phyloP scores from a whole-genome alignment of 2,797 vertebrate species.

The Chaenodraco wilsoni region DNA sequence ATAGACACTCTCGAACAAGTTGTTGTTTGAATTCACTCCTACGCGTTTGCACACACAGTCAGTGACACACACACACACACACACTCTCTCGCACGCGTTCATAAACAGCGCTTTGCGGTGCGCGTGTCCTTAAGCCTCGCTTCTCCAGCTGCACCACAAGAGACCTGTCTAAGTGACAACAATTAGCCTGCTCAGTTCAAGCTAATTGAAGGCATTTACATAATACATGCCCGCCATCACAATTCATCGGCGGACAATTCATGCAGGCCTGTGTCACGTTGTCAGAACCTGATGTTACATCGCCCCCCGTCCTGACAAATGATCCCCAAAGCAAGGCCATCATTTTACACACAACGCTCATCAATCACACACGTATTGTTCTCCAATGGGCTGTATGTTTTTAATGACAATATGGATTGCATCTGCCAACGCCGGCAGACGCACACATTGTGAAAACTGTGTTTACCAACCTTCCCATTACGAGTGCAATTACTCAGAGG shows the following conservation, averaged over 20 bases:
- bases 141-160: conserved; percentile 63
- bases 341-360: conserved; percentile 52
- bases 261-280: conserved; percentile 61
- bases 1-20: conserved; percentile 29
- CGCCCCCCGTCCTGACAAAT: conserved; percentile 30
- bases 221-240: conserved; percentile 70
- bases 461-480: conserved; percentile 73
- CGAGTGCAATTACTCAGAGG: conserved; percentile 75
- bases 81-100: neutral
- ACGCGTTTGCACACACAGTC: neutral
- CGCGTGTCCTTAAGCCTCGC: conserved; percentile 45
- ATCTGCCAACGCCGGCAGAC: conserved; percentile 65
- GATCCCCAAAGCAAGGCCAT: conserved; percentile 51
- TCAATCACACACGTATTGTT: conserved; percentile 39
- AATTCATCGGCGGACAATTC: conserved; percentile 68
- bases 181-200: conserved; percentile 81
- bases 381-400: conserved; percentile 27
- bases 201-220: conserved; percentile 81
- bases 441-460: conserved; percentile 65
- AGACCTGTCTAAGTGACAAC: conserved; percentile 76
- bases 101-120: conserved; percentile 16
- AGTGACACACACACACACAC: conserved; percentile 2
- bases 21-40: conserved; percentile 39
- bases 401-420: conserved; percentile 60
- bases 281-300: conserved; percentile 59